Base-by-base conservation (phyloP, 2,888 invertebrate species). In the Asteroscopus sphinx region DNA sequence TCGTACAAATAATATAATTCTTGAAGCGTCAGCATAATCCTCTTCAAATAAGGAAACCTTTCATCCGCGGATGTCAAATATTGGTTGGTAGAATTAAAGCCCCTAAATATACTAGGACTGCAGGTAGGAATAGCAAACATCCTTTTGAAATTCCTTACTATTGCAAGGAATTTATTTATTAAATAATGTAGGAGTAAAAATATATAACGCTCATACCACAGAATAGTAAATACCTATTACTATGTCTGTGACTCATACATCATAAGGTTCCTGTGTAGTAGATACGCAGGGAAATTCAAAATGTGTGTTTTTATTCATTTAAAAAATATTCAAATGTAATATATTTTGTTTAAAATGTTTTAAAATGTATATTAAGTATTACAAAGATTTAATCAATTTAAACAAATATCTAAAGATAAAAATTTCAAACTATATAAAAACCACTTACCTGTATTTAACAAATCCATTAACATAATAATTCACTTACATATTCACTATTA, bases 401-500 rank as follows among this genome's bases (percentile, higher is more conserved):
- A 25, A 39, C 8, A 5, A 28, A 6, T 25, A 40, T 9, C 1
- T 26, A 1, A 9, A 9, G 13, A 13, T 13, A 0, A 16, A 5
- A 32, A 15, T 11, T n/a, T 21, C 5, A 17, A 15, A 11, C 3
- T 11, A 7, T n/a, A 12, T 11, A 30, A 21, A 28, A 16, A 28
- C 26, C 4, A 76, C 77, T 76, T 15, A 76, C 74, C 77, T 42
- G 11, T 32, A 47, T 32, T 48, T 64, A 55, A 37, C 28, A 61
- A 72, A 76, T 75, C 77, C 77, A 72, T 69, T 32, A 13, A 44
- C 17, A 59, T 26, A 48, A 47, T 42, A 64, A 61, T 40, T 56
- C 63, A 74, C 69, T 61, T 16, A 49, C 30, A 9, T 36, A 45
- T 12, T 58, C 72, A 69, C 75, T 70, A 51, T 16, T 46, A 30